Base-by-base conservation (phyloP, 2,113 vertebrate genomes). In the Ursus arctos region DNA sequence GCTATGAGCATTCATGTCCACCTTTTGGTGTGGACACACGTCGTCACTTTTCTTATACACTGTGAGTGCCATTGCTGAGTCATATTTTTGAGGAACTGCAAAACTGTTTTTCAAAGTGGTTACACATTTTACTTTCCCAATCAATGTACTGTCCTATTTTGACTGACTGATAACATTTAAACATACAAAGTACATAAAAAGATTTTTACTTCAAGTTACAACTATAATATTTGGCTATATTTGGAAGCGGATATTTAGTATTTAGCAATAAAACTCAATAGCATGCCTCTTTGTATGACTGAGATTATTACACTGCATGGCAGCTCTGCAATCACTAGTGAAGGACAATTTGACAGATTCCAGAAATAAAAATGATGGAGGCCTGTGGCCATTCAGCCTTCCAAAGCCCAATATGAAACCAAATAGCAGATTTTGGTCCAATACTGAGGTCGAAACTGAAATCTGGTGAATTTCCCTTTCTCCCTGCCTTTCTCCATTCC, bases 181-280 rank as follows among this genome's bases (percentile, higher is more conserved):
- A 63, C 61, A 77, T 63, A 12, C 22, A 84, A 43, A 63, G 12
- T 40, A 79, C 59, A 59, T 63, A 83, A 92, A 74, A 21, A 80
- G 6, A 84, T 87, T 74, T 84, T 94, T 14, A 77, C 51, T 86
- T 88, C 40, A 90, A 71, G 72, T 77, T 92, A 81, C 24, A 91
- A 71, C 53, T 65, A 13, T 93, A 96, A 92, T 85, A 49, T 36
- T 82, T 86, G 59, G 18, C 51, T 94, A 5, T 67, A 76, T 82
- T 91, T 97, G 13, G 77, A 95, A 88, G 36, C 72, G 51, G 53
- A 87, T 94, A 84, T 76, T 96, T 16, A 53, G 72, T 85, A 88
- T 93, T 91, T 96, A 91, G 91, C 19, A 97, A 72, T 88, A 88
- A 95, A 91, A 95, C 57, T n/a, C 93, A 91, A 51, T 61, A 88